Conservation (phyloP, 2,113 vertebrate genomes). For the Furnarius figulus region DNA sequence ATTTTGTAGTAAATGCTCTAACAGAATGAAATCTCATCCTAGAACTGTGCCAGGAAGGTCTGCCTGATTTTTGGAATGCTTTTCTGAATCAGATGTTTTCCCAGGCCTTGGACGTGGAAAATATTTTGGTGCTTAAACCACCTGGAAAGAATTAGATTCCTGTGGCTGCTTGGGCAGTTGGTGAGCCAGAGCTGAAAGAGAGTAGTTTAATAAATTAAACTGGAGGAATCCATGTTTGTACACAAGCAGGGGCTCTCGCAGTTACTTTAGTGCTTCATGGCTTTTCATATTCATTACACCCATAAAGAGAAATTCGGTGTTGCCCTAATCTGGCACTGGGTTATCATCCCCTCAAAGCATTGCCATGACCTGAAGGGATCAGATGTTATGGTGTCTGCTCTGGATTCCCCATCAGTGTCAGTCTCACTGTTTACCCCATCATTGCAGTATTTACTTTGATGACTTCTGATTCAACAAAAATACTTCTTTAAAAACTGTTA, state of each 20-base stretch:
- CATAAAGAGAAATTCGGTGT: not conserved
- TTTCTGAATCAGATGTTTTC: slow-evolving; percentile 13
- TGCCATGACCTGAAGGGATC: not conserved
- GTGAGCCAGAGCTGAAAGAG: not conserved
- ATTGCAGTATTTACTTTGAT: not conserved
- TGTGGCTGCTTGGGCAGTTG: not conserved
- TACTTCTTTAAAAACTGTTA: not conserved
- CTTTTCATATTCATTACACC: not conserved
- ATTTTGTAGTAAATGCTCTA: not conserved
- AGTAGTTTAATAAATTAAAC: not conserved
- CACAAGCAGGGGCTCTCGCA: not conserved
- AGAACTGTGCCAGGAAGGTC: not conserved
- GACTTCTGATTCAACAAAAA: not conserved
- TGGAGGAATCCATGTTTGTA: not conserved
- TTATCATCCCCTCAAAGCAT: not conserved
- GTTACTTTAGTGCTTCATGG: not conserved
- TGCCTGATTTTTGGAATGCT: slow-evolving; percentile 7
- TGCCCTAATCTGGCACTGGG: not conserved
- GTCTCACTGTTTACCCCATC: not conserved
- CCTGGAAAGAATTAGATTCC: slow-evolving; percentile 41
- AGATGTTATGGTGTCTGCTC: fast-evolving
- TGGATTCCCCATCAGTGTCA: not conserved
- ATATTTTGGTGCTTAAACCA: not conserved
- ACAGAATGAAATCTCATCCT: not conserved
- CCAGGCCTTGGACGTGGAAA: not conserved